Conservation (phyloP, 92 coral and sea anemone genomes). For the Palythoa grandis region DNA sequence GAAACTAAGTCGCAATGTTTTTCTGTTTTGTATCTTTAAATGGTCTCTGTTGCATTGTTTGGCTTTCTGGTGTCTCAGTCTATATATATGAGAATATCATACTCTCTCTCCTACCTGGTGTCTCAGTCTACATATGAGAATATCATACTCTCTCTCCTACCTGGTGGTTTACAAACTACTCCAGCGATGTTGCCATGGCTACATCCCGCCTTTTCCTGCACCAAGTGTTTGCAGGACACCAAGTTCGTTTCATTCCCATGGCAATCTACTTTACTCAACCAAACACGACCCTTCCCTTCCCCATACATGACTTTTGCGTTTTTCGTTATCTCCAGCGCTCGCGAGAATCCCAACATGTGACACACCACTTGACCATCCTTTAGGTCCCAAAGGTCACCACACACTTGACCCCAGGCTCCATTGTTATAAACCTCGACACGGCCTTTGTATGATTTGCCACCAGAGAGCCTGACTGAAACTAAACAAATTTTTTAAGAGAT, state of each 20-base stretch:
- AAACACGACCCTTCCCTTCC: neutral
- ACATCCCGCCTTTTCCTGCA: neutral
- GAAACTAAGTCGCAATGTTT: no score
- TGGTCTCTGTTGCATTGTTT: no score
- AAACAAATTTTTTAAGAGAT: neutral
- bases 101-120: neutral
- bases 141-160: neutral
- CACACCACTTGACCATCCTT: constrained; percentile 12
- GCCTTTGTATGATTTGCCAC: neutral
- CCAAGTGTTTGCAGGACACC: neutral
- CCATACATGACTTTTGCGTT: neutral
- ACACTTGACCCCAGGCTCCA: constrained; percentile 22
- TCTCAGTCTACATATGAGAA: no score
- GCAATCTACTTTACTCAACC: constrained; percentile 1
- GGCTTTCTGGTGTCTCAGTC: no score
- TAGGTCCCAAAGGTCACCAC: constrained; percentile 13
- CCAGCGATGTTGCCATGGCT: neutral
- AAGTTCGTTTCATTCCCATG: constrained; percentile 22
- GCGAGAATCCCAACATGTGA: constrained; percentile 17
- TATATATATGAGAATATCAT: neutral
- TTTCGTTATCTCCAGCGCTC: neutral
- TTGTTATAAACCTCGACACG: constrained; percentile 4
- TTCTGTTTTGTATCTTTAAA: no score
- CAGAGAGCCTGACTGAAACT: constrained; percentile 5
- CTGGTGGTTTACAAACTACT: neutral